Evolutionary conservation across 30 jellyfish, hydroid and myxozoan species (phyloP), one percentile per base, ranked within the genome.

Genomic region (Pelagia noctiluca): DNA sequence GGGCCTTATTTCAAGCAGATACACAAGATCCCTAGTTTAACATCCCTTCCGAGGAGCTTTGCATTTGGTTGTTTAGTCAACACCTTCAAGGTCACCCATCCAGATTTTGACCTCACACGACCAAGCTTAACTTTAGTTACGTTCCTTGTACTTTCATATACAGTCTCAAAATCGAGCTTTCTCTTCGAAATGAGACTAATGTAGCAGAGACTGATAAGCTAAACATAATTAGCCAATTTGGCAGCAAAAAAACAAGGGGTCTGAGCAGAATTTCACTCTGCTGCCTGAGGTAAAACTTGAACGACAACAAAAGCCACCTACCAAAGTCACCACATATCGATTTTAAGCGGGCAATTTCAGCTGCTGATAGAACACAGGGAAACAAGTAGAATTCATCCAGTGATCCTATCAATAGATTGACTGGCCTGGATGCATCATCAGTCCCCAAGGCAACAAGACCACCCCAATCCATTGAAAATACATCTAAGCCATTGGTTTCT

Each of bases 341-440:
- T 77, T 88, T 89, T 22, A 93, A 26, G 16, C 25, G 35, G 18
- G 57, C 71, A 47, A 93, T 87, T 33, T 93, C 98, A 16, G 31
- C 64, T 2, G 85, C 84, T 0, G 78, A 24, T 28, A 93, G 64
- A 10, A 91, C 96, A 71, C 98, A 87, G 32, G 98, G 98, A 87
- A 93, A 93, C 75, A 93, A 28, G 75, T 93, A 93, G 75, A 93
- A 77, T 48, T 93, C 98, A 50, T 93, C 98, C 26, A 93, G 75
- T 23, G 71, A 35, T 19, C 98, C 98, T 28, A 68, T 26, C n/a
- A 81, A 50, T 37, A 36, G 96, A 47, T 83, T 71, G 16, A 63
- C 81, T 2, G 82, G 85, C 0, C 83, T 8, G 35, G 28, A 49
- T 28, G 35, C 75, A 24, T 83, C 83, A 64, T 86, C 96, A 62